These are phyloP conservation scores for Anguilla marmorata DNA, from an alignment of 2,797 vertebrate genomes.

Conservation along the genomic window DNA sequence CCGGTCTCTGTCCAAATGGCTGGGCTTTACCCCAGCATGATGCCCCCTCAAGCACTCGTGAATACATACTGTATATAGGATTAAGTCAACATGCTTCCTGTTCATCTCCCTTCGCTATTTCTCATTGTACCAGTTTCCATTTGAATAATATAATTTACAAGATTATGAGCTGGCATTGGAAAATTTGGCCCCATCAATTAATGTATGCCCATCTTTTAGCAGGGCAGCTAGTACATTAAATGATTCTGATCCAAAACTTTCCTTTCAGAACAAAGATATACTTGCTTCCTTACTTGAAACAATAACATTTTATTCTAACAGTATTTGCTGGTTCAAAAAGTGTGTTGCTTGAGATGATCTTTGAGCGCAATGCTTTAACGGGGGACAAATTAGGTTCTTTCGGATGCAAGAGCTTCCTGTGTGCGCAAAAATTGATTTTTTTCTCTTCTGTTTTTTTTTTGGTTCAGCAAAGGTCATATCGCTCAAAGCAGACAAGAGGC, in stretches of 20 bases:
- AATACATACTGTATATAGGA: constrained; percentile 32
- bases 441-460: background rate
- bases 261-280: constrained; percentile 41
- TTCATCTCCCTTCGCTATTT: constrained; percentile 39
- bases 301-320: background rate
- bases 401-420: background rate
- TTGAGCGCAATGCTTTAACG: background rate
- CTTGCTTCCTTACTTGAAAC: background rate
- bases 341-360: background rate
- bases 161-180: constrained; percentile 67
- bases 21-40: background rate
- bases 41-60: constrained; percentile 22
- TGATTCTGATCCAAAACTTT: constrained; percentile 46
- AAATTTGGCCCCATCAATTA: constrained; percentile 65
- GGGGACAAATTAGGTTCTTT: background rate
- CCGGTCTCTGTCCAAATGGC: constrained; percentile 3
- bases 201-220: constrained; percentile 57
- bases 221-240: constrained; percentile 61
- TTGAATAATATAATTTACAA: constrained; percentile 64
- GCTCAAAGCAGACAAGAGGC: background rate
- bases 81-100: constrained; percentile 40
- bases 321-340: background rate
- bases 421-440: background rate
- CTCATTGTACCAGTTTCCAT: constrained; percentile 52
- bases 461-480: background rate